Conservation (phyloP, 2,113 vertebrate species). For the Andinoacara biseriatus region DNA sequence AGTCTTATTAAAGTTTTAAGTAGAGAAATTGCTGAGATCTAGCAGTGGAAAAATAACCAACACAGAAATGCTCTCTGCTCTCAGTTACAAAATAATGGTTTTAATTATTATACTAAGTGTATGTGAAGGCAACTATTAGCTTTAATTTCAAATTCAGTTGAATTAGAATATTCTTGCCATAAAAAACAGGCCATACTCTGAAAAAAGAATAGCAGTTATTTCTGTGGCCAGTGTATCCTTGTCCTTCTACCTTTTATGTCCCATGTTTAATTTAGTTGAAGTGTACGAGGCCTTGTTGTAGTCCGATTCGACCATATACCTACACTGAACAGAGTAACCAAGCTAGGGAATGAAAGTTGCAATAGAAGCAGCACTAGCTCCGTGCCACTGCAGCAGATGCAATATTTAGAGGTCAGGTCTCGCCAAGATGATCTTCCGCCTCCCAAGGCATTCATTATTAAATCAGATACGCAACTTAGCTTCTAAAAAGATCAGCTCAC, state of each 20-base stretch:
- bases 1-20: slow-evolving; percentile 24
- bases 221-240: background rate
- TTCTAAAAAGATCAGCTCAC: slow-evolving; percentile 73
- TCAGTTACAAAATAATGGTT: slow-evolving; percentile 27
- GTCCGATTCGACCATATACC: background rate
- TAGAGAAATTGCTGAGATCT: slow-evolving; percentile 21
- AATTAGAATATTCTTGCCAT: background rate
- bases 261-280: slow-evolving; percentile 27
- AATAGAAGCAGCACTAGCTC: slow-evolving; percentile 2
- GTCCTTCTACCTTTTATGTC: background rate
- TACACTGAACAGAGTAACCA: slow-evolving; percentile 9
- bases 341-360: slow-evolving; percentile 30
- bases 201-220: background rate
- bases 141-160: slow-evolving; percentile 9
- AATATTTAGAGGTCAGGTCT: slow-evolving; percentile 65
- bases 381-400: slow-evolving; percentile 47
- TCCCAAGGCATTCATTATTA: slow-evolving; percentile 66
- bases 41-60: slow-evolving; percentile 1
- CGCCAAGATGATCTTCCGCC: slow-evolving; percentile 26
- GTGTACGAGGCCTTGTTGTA: background rate
- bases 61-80: slow-evolving; percentile 30
- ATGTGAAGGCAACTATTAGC: slow-evolving; percentile 11
- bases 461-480: slow-evolving; percentile 62
- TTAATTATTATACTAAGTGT: slow-evolving; percentile 29
- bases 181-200: background rate